Conservation (phyloP, 1,140 invertebrate genomes). For the Lysiphlebus fabarum region DNA sequence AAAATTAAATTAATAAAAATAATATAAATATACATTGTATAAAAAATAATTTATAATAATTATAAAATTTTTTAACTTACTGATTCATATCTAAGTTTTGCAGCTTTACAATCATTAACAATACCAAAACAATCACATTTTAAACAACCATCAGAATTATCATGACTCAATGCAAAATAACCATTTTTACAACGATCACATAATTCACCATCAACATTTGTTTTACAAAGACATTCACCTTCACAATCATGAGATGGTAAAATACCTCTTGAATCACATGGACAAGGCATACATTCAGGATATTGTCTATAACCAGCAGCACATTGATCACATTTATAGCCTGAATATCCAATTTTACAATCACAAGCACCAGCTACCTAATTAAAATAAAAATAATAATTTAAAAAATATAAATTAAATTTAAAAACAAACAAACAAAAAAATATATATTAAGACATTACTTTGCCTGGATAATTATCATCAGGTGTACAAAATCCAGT, state of each 20-base stretch:
- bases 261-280: constrained; percentile 75
- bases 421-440: neutral
- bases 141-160: constrained; percentile 79
- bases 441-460: no score
- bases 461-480: constrained; percentile 49
- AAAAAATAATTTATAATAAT: no score
- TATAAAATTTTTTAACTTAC: no score
- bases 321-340: constrained; percentile 80
- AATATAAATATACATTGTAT: no score
- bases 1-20: constrained; percentile 29
- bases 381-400: no score
- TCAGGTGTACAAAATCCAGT: constrained; percentile 65
- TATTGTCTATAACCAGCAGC: constrained; percentile 75
- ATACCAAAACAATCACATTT: constrained; percentile 92
- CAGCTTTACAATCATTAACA: constrained; percentile 67
- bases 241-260: constrained; percentile 70
- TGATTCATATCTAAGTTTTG: constrained; percentile 58
- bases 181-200: constrained; percentile 83
- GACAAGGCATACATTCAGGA: constrained; percentile 76
- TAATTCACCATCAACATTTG: constrained; percentile 72
- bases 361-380: constrained; percentile 71
- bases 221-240: constrained; percentile 81
- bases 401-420: constrained; percentile 12
- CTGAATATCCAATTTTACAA: constrained; percentile 80
- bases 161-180: constrained; percentile 73